phyloP scores from a whole-genome alignment of 2,113 vertebrate genomes.

The Cryptotis parvus region DNA sequence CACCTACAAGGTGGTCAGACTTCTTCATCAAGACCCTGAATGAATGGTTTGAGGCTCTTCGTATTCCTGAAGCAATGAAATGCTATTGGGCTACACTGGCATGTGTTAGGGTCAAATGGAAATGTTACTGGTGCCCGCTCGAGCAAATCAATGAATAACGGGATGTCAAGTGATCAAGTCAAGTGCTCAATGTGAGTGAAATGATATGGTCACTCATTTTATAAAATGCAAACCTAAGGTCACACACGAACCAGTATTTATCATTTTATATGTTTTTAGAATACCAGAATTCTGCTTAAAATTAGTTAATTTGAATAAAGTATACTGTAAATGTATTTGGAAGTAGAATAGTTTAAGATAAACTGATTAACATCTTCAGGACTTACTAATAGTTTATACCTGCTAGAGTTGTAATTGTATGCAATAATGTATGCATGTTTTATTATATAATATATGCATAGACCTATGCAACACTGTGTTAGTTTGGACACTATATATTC shows the following conservation, averaged over 20 bases:
- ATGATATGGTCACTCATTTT: neutral
- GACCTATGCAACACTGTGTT: fast-evolving
- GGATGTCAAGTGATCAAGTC: too few species aligned
- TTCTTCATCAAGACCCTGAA: too few species aligned
- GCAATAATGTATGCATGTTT: neutral
- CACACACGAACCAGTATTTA: neutral
- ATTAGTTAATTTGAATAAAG: neutral
- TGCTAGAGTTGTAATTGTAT: neutral
- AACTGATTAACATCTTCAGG: neutral
- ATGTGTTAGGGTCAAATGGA: too few species aligned
- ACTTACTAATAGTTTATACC: neutral
- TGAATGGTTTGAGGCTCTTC: too few species aligned
- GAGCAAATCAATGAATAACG: too few species aligned
- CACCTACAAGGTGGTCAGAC: too few species aligned
- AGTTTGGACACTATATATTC: neutral
- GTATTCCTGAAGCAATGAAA: too few species aligned
- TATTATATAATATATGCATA: neutral
- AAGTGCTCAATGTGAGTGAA: too few species aligned
- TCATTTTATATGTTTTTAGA: neutral
- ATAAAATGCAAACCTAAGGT: neutral
- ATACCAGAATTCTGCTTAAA: neutral
- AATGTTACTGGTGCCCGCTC: too few species aligned
- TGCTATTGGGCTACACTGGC: too few species aligned
- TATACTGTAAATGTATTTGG: neutral
- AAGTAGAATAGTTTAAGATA: neutral